phyloP scores from a whole-genome alignment of 2,888 invertebrate species.

The Apamea sordens region DNA sequence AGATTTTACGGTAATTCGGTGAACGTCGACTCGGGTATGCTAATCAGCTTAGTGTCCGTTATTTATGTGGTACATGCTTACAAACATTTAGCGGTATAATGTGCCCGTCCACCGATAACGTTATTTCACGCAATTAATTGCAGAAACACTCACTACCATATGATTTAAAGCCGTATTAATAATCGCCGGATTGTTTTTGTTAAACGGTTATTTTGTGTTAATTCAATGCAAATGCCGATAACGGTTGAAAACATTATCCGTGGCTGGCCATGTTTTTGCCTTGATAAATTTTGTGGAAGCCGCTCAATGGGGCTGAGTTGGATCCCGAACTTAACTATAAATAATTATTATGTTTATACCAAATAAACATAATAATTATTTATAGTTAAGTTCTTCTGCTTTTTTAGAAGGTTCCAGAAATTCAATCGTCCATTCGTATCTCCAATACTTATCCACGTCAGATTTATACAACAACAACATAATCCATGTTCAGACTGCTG shows the following conservation, averaged over 20 bases:
- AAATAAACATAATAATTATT: too few species aligned
- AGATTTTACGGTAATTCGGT: slow-evolving; percentile 88
- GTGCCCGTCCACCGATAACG: slow-evolving; percentile 82
- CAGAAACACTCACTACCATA: slow-evolving; percentile 83
- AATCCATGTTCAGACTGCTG: too few species aligned
- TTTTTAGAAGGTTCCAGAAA: not conserved
- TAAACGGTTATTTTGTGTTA: slow-evolving; percentile 84
- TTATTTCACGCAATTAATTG: slow-evolving; percentile 86
- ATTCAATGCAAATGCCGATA: slow-evolving; percentile 78
- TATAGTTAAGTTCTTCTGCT: slow-evolving; percentile 28
- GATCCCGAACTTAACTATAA: slow-evolving; percentile 21
- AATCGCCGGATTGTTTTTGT: slow-evolving; percentile 80
- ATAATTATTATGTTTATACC: slow-evolving; percentile 46
- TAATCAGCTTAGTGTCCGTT: slow-evolving; percentile 88
- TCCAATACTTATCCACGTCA: not conserved
- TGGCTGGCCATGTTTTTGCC: slow-evolving; percentile 54
- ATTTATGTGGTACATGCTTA: slow-evolving; percentile 87
- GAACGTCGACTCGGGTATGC: slow-evolving; percentile 86
- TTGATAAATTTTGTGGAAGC: slow-evolving; percentile 50
- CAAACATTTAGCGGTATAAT: slow-evolving; percentile 82
- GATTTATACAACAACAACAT: too few species aligned
- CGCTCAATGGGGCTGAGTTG: slow-evolving; percentile 27
- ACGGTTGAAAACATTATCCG: slow-evolving; percentile 63
- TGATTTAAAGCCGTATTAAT: slow-evolving; percentile 85
- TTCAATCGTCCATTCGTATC: not conserved